Conservation (phyloP, 53 echinoderm and acorn worm genomes). For the Temnopleurus reevesii region DNA sequence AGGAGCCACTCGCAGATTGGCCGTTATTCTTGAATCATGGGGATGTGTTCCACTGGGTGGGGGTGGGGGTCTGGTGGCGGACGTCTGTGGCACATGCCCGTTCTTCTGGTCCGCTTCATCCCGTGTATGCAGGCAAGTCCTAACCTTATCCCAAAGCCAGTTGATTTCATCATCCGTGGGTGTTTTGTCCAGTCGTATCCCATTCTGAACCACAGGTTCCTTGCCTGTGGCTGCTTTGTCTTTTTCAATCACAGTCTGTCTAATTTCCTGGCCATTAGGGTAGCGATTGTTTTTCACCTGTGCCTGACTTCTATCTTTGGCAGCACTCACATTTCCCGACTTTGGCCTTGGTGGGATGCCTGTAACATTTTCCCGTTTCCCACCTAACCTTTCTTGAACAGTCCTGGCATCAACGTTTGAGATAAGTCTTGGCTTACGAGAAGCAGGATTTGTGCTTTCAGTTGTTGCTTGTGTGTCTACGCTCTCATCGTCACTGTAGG, state of each 20-base stretch:
- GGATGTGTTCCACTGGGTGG: conserved; percentile 41
- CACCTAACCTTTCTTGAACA: conserved; percentile 49
- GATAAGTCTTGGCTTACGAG: conserved; percentile 50
- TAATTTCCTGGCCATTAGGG: not conserved
- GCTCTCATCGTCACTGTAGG: conserved; percentile 70
- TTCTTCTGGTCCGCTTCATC: conserved; percentile 42
- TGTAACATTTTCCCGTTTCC: not conserved
- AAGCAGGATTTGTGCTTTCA: not conserved
- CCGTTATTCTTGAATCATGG: conserved; percentile 73
- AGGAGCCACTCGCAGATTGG: conserved; percentile 67
- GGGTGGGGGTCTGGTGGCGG: not conserved
- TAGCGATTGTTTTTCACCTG: conserved; percentile 26
- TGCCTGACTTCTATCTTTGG: conserved; percentile 17
- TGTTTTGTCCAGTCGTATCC: conserved; percentile 87
- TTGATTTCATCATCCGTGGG: conserved; percentile 99
- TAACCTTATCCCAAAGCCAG: conserved; percentile 97
- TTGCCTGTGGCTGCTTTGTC: not conserved
- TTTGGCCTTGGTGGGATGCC: conserved; percentile 44
- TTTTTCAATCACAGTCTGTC: not conserved
- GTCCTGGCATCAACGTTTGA: conserved; percentile 49
- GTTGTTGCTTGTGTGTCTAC: conserved; percentile 16
- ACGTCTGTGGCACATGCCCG: conserved; percentile 22
- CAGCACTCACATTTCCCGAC: not conserved
- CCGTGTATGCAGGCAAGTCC: conserved; percentile 86
- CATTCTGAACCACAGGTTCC: conserved; percentile 66